Conservation (phyloP, 1,140 invertebrate genomes). For the Gyrodactylus salaris region DNA sequence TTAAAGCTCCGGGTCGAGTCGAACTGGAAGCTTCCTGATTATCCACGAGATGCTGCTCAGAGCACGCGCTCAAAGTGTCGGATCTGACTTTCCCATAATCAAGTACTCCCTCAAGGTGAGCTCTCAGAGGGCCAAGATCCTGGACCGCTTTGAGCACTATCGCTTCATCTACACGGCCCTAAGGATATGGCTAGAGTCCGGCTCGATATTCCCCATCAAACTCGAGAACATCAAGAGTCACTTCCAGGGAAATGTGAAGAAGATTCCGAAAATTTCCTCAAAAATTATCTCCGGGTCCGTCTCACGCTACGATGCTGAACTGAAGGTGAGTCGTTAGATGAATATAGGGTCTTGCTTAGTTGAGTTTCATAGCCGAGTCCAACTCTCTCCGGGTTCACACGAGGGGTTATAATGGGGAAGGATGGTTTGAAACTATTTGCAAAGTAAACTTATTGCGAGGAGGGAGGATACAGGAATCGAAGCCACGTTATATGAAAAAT, state of each 20-base stretch:
- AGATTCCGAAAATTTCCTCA: neutral
- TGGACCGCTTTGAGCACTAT: conserved; percentile 2
- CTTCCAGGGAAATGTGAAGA: conserved; percentile 10
- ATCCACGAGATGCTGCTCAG: neutral
- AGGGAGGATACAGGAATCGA: too few relatives aligned
- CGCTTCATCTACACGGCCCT: neutral
- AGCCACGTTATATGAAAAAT: too few relatives aligned
- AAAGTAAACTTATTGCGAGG: too few relatives aligned
- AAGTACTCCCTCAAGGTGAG: neutral
- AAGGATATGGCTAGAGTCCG: neutral
- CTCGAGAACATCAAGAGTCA: neutral
- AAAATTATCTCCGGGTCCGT: neutral
- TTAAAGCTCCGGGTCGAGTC: neutral
- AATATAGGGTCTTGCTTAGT: conserved; percentile 3
- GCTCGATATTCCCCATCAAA: neutral
- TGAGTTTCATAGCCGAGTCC: too few relatives aligned
- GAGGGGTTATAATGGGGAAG: too few relatives aligned
- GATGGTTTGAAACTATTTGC: too few relatives aligned
- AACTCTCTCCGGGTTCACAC: too few relatives aligned
- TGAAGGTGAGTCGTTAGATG: conserved; percentile 1
- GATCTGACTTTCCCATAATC: neutral
- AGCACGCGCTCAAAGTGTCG: neutral
- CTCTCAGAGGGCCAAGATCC: neutral
- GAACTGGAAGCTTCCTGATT: neutral
- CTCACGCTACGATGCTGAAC: neutral